Evolutionary conservation across 1,140 invertebrate genomes (phyloP).

Genomic region (Lethrus apterus): DNA sequence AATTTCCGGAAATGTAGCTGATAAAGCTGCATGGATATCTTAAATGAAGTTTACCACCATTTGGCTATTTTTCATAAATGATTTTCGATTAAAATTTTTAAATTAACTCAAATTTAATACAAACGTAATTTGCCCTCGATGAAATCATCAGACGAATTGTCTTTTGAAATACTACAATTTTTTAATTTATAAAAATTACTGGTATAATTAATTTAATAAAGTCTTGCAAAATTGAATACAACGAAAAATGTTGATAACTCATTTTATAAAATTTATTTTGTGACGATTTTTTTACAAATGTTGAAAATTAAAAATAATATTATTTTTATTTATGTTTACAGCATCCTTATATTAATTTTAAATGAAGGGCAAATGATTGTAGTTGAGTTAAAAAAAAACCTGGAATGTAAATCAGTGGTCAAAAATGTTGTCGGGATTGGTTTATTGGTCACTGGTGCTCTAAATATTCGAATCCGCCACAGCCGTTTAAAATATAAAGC

Average conservation of each 20-base stretch:
- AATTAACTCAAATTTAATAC: slow-evolving; percentile 25
- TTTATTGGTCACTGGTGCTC: slow-evolving; percentile 35
- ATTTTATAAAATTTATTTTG: no score
- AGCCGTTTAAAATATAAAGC: slow-evolving; percentile 19
- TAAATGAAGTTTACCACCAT: slow-evolving; percentile 39
- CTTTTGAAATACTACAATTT: no score
- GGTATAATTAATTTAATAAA: no score
- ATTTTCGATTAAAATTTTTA: slow-evolving; percentile 37
- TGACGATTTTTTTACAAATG: no score
- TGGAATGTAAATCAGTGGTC: slow-evolving; percentile 22
- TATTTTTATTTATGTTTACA: no score
- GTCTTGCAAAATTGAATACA: no score
- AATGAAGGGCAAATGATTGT: slow-evolving; percentile 1
- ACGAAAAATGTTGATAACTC: no score
- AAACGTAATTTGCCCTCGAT: no score
- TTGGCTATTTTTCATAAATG: slow-evolving; percentile 38
- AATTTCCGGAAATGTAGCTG: slow-evolving; percentile 41
- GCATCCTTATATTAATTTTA: no score
- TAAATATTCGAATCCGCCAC: slow-evolving; percentile 27
- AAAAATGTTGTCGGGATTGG: slow-evolving; percentile 34
- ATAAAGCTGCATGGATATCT: slow-evolving; percentile 34
- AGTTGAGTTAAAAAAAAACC: slow-evolving; percentile 21
- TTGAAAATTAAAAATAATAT: no score
- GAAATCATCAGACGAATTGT: no score
- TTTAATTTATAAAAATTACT: no score